Base-by-base conservation (phyloP, 2,888 invertebrate genomes). In the Cylloceria caligata region DNA sequence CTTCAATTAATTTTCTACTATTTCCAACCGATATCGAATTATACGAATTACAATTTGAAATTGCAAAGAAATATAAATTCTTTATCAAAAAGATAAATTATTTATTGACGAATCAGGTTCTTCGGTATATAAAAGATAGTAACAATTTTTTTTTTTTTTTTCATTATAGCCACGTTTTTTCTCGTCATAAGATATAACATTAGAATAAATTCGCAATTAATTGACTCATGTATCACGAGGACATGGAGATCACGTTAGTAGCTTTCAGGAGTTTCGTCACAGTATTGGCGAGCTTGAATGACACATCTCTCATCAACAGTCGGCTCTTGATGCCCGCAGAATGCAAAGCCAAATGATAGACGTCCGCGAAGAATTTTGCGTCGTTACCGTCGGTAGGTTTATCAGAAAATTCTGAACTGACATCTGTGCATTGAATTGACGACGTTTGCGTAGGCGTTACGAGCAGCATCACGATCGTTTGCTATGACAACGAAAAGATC, bases 401-500 rank as follows among this genome's bases (percentile, higher is more conserved):
- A 2, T 94, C 94, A 69, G 93, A 94, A 86, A 97, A 96, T 84
- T 95, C 95, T 9, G 95, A 94, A 62, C 96, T 95, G 45, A 96
- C 95, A 91, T 98, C 98, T 0, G 96, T 96, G 87, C 96, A 96
- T 83, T 96, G 95, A 55, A 97, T 94, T 7, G 96, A 93, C 3
- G 93, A 92, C 0, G 96, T 95, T 83, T 94, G 94, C n/a, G 95
- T 93, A 0, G 97, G 97, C 0, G 96, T 97, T 2, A 96, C 95
- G 82, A 95, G 88, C 4, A 95, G 89, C 91, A 94, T 94, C 52
- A 90, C 89, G 87, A 93, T 94, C 42, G 93, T 90, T 79, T 89
- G 91, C 93, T 93, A 11, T 13, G 19, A 52, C 7, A 6, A 55
- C 13, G 3, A 73, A 67, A 81, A 68, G 65, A 65, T 19, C 57